These are phyloP conservation scores for Brenthis hecate DNA, from an alignment of 2,888 invertebrate genomes.

Conservation along the genomic window DNA sequence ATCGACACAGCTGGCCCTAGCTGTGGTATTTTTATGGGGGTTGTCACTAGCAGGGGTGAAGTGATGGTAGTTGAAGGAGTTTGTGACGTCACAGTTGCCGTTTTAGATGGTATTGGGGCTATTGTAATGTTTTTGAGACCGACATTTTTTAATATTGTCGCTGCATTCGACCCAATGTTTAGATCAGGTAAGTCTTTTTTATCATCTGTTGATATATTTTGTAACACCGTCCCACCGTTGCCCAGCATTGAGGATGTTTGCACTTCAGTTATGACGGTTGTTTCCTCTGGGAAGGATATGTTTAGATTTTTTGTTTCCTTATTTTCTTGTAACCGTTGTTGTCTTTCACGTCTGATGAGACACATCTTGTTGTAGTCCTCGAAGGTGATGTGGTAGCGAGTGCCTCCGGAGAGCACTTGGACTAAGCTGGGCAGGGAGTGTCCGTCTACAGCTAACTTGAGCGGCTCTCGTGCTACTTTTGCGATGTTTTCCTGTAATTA, in stretches of 20 bases:
- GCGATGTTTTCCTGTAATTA: conserved; percentile 67
- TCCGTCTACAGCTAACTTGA: conserved; percentile 83
- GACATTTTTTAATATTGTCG: conserved; percentile 74
- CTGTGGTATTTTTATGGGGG: conserved; percentile 63
- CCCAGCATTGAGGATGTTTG: conserved; percentile 67
- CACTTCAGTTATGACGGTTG: conserved; percentile 65
- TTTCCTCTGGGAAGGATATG: conserved; percentile 46
- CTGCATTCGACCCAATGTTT: conserved; percentile 64
- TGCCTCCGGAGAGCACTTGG: conserved; percentile 90
- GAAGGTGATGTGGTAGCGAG: conserved; percentile 89
- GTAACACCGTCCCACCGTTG: conserved; percentile 67
- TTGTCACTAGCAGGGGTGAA: conserved; percentile 58
- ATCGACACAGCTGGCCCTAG: conserved; percentile 64
- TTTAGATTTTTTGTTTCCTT: conserved; percentile 50
- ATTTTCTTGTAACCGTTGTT: conserved; percentile 81
- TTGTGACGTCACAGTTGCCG: conserved; percentile 68
- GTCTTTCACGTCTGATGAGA: conserved; percentile 85
- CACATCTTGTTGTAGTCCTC: conserved; percentile 92
- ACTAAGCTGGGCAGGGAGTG: conserved; percentile 84
- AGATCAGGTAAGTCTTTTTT: conserved; percentile 54
- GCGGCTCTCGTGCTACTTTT: conserved; percentile 68
- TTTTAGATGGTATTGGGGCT: conserved; percentile 71
- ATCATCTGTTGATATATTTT: conserved; percentile 55
- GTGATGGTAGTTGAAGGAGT: conserved; percentile 53
- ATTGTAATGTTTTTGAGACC: conserved; percentile 78